Base-by-base conservation (phyloP, 2,797 vertebrate species). In the Mormyrus proboscirostris region DNA sequence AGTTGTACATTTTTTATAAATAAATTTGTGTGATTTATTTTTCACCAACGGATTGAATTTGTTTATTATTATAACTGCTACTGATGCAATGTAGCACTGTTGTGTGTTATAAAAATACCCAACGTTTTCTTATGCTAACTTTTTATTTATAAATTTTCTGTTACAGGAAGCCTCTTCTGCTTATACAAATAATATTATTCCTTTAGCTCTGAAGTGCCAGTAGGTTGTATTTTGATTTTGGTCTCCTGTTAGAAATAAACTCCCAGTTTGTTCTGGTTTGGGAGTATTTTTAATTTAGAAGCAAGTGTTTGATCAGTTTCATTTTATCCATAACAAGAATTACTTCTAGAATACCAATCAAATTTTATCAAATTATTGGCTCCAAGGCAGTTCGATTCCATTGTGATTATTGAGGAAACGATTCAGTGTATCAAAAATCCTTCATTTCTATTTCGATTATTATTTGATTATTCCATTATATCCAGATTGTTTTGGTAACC, bases 221-320 rank as follows among this genome's bases (percentile, higher is more conserved):
- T 25, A 25, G 8, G 22, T 62, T 25, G 59, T 62, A 62, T 62
- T 62, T 62, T 8, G 59, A 22, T 19, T 25, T 44, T 12, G 79
- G 55, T 16, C 59, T 53, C 59, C n/a, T 9, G 65, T 19, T 88
- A 53, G 14, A 9, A 38, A 90, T 88, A 65, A 1, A 53, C 51
- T 53, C 51, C 51, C 41, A 6, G 47, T 55, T 16, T 22, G 2
- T 88, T 76, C 91, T 87, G 86, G 84, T 2, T 29, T 88, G 33
- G 90, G 90, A 92, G 79, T 65, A 51, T 9, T 49, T 83, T 83
- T 82, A 2, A 25, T 89, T 86, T 53, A 25, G 7, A 62, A 62
- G 95, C 94, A 0, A 9, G 94, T 0, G 91, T 96, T 53, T 16
- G 98, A 62, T 62, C 57, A 22, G 57, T 59, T 59, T 8, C 8